Conservation (phyloP, 2,797 vertebrate genomes). For the Ctenochaetus hawaiiensis region DNA sequence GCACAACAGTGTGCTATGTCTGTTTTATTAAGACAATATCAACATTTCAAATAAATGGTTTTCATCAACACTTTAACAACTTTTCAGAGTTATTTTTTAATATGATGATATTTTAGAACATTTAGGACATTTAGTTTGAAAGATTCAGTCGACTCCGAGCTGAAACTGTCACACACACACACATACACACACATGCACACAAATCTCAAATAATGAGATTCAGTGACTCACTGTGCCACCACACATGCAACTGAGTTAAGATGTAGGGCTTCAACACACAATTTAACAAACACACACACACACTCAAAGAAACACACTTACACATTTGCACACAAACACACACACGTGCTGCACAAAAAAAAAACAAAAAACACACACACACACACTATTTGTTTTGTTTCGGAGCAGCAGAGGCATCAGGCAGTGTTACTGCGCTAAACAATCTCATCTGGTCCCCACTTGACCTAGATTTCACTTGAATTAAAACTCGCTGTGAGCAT, state of each 20-base stretch:
- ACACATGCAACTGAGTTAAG: constrained; percentile 10
- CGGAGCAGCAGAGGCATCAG: constrained; percentile 41
- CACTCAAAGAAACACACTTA: constrained; percentile 8
- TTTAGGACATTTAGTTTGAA: background rate
- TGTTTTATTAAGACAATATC: too few relatives aligned
- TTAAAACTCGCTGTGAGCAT: constrained; percentile 46
- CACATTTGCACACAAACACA: constrained; percentile 15
- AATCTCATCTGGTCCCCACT: constrained; percentile 59
- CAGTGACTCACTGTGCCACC: constrained; percentile 36
- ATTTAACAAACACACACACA: background rate
- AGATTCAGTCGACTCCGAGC: constrained; percentile 17
- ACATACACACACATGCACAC: background rate
- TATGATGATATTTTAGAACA: background rate
- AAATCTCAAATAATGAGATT: constrained; percentile 33
- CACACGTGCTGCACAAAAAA: background rate
- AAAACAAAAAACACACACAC: background rate
- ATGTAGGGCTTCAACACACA: constrained; percentile 18
- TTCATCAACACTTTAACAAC: too few relatives aligned
- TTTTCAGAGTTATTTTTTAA: background rate
- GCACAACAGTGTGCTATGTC: too few relatives aligned
- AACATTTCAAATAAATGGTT: too few relatives aligned
- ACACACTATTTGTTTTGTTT: constrained; percentile 46
- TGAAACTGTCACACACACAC: background rate
- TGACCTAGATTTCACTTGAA: constrained; percentile 70
- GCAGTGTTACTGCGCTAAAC: constrained; percentile 47